Base-by-base conservation (phyloP, 2,888 invertebrate species). In the Acleris sparsana region DNA sequence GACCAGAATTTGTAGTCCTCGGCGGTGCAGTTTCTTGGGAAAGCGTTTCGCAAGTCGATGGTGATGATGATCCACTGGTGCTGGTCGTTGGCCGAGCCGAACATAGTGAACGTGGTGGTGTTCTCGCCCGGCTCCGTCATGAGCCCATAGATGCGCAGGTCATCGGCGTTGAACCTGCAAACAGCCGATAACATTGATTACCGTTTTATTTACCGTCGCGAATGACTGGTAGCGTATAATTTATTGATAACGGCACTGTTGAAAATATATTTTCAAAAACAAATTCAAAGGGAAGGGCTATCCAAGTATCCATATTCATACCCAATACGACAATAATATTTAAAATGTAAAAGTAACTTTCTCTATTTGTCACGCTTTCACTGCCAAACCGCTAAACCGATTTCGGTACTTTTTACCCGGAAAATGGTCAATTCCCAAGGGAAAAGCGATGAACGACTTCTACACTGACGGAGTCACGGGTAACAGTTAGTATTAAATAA, bases 51-150 rank as follows among this genome's bases (percentile, higher is more conserved):
- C 44, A 94, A 79, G 71, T 94, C 94, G 1, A 94, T 92, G 74
- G 97, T 97, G 53, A 97, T 95, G 53, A 98, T 96, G n/a, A 97
- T 93, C 98, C 98, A 98, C 71, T 96, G 95, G 82, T 97, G 97
- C 66, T 94, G 94, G 2, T 94, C 94, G 17, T 94, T 94, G 51
- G 94, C 94, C 0, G 98, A 97, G 0, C 98, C 98, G 84, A 98
- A 98, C 93, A 98, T 94, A 0, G 98, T 97, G 80, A 98, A 98
- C 0, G 97, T 94, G 0, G 98, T 97, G 0, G 97, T 97, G 80
- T 97, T 97, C 84, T 97, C 97, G n/a, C 98, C 98, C 0, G 98
- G 97, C 80, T 98, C 98, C 0, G 97, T 98, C 95, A 98, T 97
- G 18, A 98, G 86, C 9, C 97, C 97, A 82, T 98, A 97, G n/a